Conservation (phyloP, 2,888 invertebrate species). For the Athetis lepigone region DNA sequence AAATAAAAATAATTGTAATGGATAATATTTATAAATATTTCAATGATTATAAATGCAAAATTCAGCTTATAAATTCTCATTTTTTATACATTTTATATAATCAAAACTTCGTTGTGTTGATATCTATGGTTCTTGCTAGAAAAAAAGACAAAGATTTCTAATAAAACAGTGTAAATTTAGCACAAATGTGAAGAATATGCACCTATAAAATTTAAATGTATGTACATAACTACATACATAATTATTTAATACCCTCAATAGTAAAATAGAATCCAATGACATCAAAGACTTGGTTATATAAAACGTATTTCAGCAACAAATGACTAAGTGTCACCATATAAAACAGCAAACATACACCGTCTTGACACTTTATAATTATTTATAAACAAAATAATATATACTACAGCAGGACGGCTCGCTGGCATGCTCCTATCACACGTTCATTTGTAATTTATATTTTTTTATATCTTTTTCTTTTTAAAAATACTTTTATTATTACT, state of each 20-base stretch:
- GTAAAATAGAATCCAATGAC: conserved; percentile 2
- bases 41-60: conserved; percentile 85
- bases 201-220: conserved; percentile 24
- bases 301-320: conserved; percentile 57
- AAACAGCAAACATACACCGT: conserved; percentile 64
- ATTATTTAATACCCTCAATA: conserved; percentile 21
- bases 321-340: conserved; percentile 57
- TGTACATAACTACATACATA: conserved; percentile 26
- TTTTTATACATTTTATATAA: conserved; percentile 60
- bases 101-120: conserved; percentile 25
- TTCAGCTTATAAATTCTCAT: conserved; percentile 63
- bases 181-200: conserved; percentile 32
- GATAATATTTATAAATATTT: conserved; percentile 68
- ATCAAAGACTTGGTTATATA: conserved; percentile 53
- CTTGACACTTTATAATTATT: conserved; percentile 59
- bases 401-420: conserved; percentile 79
- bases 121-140: conserved; percentile 10
- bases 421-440: conserved; percentile 78
- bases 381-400: conserved; percentile 66
- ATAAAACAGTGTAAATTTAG: conserved; percentile 8
- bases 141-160: conserved; percentile 1
- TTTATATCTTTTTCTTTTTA: conserved; percentile 69
- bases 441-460: conserved; percentile 74
- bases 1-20: conserved; percentile 65
- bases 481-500: conserved; percentile 69